Conservation (phyloP, 2,888 invertebrate genomes). For the Rhagonycha lutea region DNA sequence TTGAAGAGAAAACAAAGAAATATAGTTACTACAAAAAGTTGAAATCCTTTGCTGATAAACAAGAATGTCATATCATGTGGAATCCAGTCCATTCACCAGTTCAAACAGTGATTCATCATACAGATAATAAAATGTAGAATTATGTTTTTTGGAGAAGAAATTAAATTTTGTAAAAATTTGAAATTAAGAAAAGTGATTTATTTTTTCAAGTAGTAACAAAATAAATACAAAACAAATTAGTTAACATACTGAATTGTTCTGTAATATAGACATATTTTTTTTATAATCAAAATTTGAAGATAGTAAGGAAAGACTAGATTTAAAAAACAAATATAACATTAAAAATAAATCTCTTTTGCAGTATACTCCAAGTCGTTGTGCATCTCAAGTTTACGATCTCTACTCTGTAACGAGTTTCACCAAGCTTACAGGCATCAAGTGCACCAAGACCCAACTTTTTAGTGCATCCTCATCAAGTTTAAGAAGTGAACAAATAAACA, state of each 20-base stretch:
- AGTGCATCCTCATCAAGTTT: background rate
- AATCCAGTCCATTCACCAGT: too few relatives aligned
- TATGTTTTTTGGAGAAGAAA: background rate
- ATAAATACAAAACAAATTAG: background rate
- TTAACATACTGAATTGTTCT: background rate
- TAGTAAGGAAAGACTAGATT: background rate
- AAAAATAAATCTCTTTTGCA: background rate
- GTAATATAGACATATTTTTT: background rate
- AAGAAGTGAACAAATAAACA: background rate
- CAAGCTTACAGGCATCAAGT: background rate
- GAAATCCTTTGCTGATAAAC: too few relatives aligned
- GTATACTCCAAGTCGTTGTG: background rate
- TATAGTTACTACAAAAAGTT: too few relatives aligned
- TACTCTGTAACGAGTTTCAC: background rate
- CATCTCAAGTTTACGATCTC: background rate
- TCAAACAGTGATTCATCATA: too few relatives aligned
- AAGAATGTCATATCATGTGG: too few relatives aligned
- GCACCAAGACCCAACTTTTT: background rate
- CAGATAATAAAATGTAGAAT: too few relatives aligned
- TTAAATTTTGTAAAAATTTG: background rate
- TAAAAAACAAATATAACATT: background rate
- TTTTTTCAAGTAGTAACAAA: background rate
- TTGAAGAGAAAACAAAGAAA: too few relatives aligned
- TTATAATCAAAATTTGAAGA: background rate
- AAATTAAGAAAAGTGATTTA: background rate